Conservation (phyloP, 1,140 invertebrate species). For the Brachystomella parvula region DNA sequence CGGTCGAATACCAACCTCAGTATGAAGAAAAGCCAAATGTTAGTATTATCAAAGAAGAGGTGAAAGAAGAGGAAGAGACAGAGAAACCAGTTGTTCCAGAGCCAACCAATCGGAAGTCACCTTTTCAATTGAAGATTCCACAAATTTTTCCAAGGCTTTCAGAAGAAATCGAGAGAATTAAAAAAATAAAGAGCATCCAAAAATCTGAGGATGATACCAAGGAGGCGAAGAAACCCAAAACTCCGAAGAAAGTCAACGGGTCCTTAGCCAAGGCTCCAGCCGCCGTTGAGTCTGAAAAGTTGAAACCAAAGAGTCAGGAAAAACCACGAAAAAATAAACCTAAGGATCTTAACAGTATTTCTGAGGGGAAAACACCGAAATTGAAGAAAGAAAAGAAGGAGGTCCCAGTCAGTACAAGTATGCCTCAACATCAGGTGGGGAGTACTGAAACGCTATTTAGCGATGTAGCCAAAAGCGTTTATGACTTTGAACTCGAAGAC, state of each 20-base stretch:
- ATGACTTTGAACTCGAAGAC: slow-evolving; percentile 22
- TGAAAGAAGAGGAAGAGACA: neutral
- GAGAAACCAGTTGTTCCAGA: neutral
- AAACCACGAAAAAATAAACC: no score
- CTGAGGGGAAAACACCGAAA: no score
- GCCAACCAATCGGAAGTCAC: neutral
- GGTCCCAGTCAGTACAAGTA: no score
- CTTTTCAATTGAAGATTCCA: slow-evolving; percentile 13
- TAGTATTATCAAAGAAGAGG: neutral
- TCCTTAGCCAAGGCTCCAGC: neutral
- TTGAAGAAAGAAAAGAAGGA: no score
- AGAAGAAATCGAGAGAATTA: no score
- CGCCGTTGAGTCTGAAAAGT: neutral
- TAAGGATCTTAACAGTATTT: no score
- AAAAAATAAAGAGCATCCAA: slow-evolving; percentile 18
- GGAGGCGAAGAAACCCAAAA: neutral
- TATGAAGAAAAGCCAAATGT: neutral
- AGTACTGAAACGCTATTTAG: no score
- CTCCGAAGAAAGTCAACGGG: neutral
- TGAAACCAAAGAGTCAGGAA: no score
- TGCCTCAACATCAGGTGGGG: no score
- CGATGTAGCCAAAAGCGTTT: no score
- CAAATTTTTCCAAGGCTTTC: neutral
- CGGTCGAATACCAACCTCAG: neutral
- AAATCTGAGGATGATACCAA: no score